These are phyloP conservation scores for Chrysochloris asiatica DNA, from an alignment of 2,113 vertebrate genomes.

Conservation along the genomic window DNA sequence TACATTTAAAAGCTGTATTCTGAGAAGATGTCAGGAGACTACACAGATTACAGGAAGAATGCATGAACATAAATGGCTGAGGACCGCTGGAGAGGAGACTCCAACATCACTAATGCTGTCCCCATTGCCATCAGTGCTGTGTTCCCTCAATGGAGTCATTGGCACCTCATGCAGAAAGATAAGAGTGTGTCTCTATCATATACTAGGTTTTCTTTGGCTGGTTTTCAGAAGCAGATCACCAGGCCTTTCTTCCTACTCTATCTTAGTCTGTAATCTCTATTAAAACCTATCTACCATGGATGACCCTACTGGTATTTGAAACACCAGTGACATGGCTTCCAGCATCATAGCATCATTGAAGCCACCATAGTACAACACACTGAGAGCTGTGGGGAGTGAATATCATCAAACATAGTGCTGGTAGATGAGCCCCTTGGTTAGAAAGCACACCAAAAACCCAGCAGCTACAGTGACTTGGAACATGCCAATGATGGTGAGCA, in stretches of 20 bases:
- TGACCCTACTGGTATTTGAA: background rate
- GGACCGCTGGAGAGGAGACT: background rate
- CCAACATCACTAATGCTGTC: background rate
- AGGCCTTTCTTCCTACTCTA: background rate
- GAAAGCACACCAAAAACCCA: background rate
- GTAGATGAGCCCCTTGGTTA: background rate
- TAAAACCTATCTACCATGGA: background rate
- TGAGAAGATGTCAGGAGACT: background rate
- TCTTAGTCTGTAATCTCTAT: background rate
- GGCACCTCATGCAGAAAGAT: background rate
- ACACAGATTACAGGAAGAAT: background rate
- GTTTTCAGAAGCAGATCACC: background rate
- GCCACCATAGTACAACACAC: background rate
- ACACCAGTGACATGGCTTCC: background rate
- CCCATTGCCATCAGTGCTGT: no score
- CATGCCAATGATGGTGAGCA: background rate
- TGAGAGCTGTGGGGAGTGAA: background rate
- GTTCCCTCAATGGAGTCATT: rapidly evolving
- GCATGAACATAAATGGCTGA: rapidly evolving
- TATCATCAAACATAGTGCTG: background rate
- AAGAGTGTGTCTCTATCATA: no score
- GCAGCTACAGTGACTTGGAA: background rate
- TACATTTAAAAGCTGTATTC: background rate
- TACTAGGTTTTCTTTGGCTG: background rate
- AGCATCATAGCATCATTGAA: background rate